Conservation (phyloP, 2,888 invertebrate genomes). For the Villa cingulata region DNA sequence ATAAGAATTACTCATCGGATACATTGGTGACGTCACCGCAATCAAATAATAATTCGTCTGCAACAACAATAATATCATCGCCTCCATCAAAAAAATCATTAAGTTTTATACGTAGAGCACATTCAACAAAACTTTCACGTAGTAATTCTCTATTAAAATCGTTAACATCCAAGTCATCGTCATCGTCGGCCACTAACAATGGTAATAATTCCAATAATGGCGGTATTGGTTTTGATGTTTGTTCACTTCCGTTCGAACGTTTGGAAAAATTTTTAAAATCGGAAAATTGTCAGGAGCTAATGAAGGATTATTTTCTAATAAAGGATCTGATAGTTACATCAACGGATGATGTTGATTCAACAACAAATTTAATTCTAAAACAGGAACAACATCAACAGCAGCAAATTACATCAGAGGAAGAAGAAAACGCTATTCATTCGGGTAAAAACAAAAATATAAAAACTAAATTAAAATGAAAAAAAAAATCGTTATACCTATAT, state of each 20-base stretch:
- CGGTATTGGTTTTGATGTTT: constrained; percentile 26
- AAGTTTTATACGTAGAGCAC: constrained; percentile 54
- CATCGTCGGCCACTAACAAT: constrained; percentile 2
- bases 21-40: constrained; percentile 16
- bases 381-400: constrained; percentile 33
- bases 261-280: constrained; percentile 31
- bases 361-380: not conserved
- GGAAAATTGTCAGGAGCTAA: constrained; percentile 31
- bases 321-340: constrained; percentile 19
- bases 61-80: constrained; percentile 28
- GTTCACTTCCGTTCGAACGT: constrained; percentile 29
- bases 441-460: constrained; percentile 42
- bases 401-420: constrained; percentile 37
- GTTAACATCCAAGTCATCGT: constrained; percentile 35
- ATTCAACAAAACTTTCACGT: constrained; percentile 57
- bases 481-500: too few species aligned
- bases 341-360: not conserved
- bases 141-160: constrained; percentile 50
- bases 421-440: constrained; percentile 59
- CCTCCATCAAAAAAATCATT: constrained; percentile 42
- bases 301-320: constrained; percentile 32
- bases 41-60: constrained; percentile 29
- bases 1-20: constrained; percentile 16
- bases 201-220: not conserved
- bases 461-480: too few species aligned